A percentile compares a stretch with the other conserved stretches of the same genome.
Conservation (phyloP, 2,888 invertebrate species). For the Cheilosia grossa region DNA sequence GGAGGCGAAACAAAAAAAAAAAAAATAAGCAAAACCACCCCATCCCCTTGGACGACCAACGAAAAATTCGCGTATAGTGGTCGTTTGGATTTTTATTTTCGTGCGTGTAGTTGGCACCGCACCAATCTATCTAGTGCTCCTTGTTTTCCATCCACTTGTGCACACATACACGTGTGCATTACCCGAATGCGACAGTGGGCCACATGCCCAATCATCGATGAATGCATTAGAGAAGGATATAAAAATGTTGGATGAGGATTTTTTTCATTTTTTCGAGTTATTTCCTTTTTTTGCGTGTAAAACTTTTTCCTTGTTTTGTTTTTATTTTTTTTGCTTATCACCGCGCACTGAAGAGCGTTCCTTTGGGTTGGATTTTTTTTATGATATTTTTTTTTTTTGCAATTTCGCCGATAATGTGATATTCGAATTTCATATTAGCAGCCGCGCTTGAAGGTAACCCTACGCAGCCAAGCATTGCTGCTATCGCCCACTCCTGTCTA, state of each 20-base stretch:
- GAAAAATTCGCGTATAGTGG: slow-evolving; percentile 63
- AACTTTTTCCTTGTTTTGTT: slow-evolving; percentile 71
- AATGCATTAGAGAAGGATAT: slow-evolving; percentile 75
- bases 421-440: slow-evolving; percentile 74
- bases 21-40: slow-evolving; percentile 76
- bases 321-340: slow-evolving; percentile 32
- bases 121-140: slow-evolving; percentile 73
- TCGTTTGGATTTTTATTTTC: slow-evolving; percentile 74
- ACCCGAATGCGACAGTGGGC: slow-evolving; percentile 63
- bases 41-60: slow-evolving; percentile 65
- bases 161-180: slow-evolving; percentile 48
- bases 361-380: slow-evolving; percentile 38
- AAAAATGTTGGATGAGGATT: slow-evolving; percentile 62
- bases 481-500: slow-evolving; percentile 41
- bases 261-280: slow-evolving; percentile 36
- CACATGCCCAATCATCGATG: slow-evolving; percentile 74
- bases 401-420: slow-evolving; percentile 76
- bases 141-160: slow-evolving; percentile 69
- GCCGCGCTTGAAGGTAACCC: slow-evolving; percentile 72
- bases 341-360: slow-evolving; percentile 58
- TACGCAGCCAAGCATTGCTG: slow-evolving; percentile 56
- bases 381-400: slow-evolving; percentile 62
- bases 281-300: slow-evolving; percentile 38
- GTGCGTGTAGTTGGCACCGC: slow-evolving; percentile 59
- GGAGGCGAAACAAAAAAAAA: slow-evolving; percentile 70